Percentiles rank a stretch among this genome's conserved stretches.
phyloP scores from a whole-genome alignment of 2,888 invertebrate genomes.

The Yponomeuta malinellus region DNA sequence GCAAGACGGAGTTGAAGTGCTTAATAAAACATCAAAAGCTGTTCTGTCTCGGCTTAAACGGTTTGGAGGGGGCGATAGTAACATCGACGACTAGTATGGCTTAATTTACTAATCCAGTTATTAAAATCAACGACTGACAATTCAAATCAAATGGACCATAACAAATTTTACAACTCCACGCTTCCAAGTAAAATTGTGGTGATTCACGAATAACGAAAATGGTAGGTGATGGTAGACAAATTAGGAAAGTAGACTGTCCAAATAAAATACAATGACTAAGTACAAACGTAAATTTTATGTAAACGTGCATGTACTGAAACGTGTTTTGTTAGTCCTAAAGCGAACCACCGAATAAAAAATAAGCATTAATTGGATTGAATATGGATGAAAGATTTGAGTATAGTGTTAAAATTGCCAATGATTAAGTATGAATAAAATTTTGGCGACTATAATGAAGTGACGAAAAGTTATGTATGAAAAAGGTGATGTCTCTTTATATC shows the following conservation, averaged over 20 bases:
- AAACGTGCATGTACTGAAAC: constrained; percentile 52
- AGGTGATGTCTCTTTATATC: constrained; percentile 71
- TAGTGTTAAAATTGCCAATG: constrained; percentile 47
- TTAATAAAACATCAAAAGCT: constrained; percentile 39
- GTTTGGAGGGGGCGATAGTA: constrained; percentile 67
- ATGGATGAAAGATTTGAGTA: constrained; percentile 17
- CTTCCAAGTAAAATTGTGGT: constrained; percentile 64
- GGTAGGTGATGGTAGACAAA: constrained; percentile 31
- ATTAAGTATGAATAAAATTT: constrained; percentile 42
- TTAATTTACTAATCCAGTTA: constrained; percentile 17
- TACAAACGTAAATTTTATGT: constrained; percentile 35
- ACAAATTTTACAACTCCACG: constrained; percentile 47
- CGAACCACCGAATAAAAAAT: constrained; percentile 57
- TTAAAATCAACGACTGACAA: not conserved
- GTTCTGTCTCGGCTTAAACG: constrained; percentile 47
- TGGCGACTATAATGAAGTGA: constrained; percentile 59
- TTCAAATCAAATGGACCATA: constrained; percentile 20
- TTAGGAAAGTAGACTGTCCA: constrained; percentile 40
- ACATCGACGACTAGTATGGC: constrained; percentile 51
- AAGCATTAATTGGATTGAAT: constrained; percentile 49
- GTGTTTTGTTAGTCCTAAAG: constrained; percentile 56
- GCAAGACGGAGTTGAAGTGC: constrained; percentile 40
- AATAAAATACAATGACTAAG: constrained; percentile 29
- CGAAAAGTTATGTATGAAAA: constrained; percentile 63
- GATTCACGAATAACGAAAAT: constrained; percentile 42